Evolutionary conservation across 2,888 invertebrate genomes (phyloP).

Genomic region (Platynereis dumerilii): DNA sequence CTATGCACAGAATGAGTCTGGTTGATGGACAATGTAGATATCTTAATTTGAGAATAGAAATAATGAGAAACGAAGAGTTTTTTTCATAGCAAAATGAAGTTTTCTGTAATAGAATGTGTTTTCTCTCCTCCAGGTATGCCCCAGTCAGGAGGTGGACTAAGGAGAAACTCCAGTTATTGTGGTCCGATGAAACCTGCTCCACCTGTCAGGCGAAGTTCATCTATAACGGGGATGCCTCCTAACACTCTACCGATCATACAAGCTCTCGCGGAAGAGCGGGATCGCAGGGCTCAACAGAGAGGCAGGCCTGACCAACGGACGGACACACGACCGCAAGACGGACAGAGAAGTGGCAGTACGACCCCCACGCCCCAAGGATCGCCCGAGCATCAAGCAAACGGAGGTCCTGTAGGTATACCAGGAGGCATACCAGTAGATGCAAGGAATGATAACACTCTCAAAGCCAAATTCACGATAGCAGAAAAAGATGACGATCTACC

Average conservation of each 20-base stretch:
- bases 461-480: slow-evolving; percentile 3
- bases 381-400: slow-evolving; percentile 11
- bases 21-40: too few species aligned
- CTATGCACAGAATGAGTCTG: too few species aligned
- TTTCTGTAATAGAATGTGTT: too few species aligned
- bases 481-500: slow-evolving; percentile 21
- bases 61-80: too few species aligned
- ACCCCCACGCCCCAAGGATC: slow-evolving; percentile 23
- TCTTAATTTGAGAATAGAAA: too few species aligned
- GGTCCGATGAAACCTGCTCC: slow-evolving; percentile 53
- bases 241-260: slow-evolving; percentile 11
- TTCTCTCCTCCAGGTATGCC: too few species aligned
- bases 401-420: slow-evolving; percentile 1
- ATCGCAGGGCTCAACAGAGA: background rate
- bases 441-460: background rate
- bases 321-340: background rate
- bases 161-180: too few species aligned
- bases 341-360: slow-evolving; percentile 17
- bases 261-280: background rate
- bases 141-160: too few species aligned
- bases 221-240: slow-evolving; percentile 47
- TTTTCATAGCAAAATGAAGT: too few species aligned
- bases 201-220: slow-evolving; percentile 54
- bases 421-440: background rate
- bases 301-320: background rate